Evolutionary conservation across 2,888 invertebrate species (phyloP), one percentile per base, ranked within the genome.

Genomic region (Macrophya alboannulata): DNA sequence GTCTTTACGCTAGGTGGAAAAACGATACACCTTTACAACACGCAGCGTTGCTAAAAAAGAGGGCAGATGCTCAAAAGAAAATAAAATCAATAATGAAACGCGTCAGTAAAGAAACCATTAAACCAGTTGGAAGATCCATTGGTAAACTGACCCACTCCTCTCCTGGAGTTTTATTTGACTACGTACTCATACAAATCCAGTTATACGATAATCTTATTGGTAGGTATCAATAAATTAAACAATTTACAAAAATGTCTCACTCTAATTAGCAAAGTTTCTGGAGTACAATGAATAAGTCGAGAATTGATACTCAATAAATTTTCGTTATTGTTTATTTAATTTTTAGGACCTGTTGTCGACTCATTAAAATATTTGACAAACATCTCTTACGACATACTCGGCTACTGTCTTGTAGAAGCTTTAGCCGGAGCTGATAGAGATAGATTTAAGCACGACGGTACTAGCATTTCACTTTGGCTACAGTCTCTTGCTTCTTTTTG

Each of bases 91-190:
- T 99, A 59, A 98, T 99, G 98, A 99, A 99, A 94, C 96, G 97
- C 87, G 98, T 98, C 59, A 99, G 99, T 90, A 99, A 99, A 93
- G 99, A 99, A 93, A 99, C 99, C 91, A 98, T 99, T 8, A 99
- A 99, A 93, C 98, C 98, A 1, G 97, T 99, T 87, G 99, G 99
- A 0, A 95, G 99, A 86, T 96, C 98, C 77, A 97, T 99, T 88
- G 99, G 99, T 17, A 99, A 99, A 94, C 95, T 99, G 51, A 98
- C 99, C 43, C 99, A 99, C 93, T 98, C 98, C 81, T 98, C 99
- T 71, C 99, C 99, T 0, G 98, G 98, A 10, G 97, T 98, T 90
- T 95, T 99, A 8, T 99, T 99, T 92, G 99, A 99, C 94, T 99
- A 99, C 93, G 98, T 98, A 90, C 93, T 97, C 51, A 94, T 96